A percentile compares a stretch with the other conserved stretches of the same genome.
Conservation (phyloP, 2,888 invertebrate species). For the Agrenia bidenticulata region DNA sequence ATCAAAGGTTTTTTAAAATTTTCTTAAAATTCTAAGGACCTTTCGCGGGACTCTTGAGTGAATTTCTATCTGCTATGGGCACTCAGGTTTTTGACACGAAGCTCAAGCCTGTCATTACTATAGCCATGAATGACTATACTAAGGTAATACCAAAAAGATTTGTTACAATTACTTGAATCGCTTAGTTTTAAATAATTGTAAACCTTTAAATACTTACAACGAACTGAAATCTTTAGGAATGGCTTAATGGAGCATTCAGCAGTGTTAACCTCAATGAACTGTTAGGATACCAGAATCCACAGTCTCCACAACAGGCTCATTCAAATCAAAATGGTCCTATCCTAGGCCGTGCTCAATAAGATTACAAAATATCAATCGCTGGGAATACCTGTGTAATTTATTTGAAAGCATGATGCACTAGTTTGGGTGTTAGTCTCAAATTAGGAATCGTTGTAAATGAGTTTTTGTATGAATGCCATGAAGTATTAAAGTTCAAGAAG, state of each 20-base stretch:
- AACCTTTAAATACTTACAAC: neutral
- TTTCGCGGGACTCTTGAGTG: constrained; percentile 34
- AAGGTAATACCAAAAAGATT: constrained; percentile 28
- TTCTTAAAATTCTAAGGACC: constrained; percentile 24
- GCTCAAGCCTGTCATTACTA: constrained; percentile 37
- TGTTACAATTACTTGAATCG: neutral
- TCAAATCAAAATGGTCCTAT: neutral
- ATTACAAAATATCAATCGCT: neutral
- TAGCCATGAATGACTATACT: constrained; percentile 40
- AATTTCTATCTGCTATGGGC: constrained; percentile 43
- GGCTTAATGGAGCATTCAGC: constrained; percentile 39
- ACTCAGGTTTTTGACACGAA: constrained; percentile 41
- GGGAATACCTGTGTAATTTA: neutral
- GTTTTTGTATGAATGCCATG: no score
- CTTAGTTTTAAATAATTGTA: neutral
- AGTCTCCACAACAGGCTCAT: neutral
- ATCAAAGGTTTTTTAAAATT: neutral
- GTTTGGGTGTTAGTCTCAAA: no score
- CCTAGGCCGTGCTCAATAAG: neutral
- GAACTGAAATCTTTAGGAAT: constrained; percentile 22
- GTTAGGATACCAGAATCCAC: neutral
- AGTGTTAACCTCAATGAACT: constrained; percentile 7
- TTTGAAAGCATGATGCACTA: no score
- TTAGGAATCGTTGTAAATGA: no score
- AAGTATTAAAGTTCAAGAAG: no score